Evolutionary conservation across 2,113 vertebrate genomes (phyloP).

Genomic region (Cephalophus harveyi): DNA sequence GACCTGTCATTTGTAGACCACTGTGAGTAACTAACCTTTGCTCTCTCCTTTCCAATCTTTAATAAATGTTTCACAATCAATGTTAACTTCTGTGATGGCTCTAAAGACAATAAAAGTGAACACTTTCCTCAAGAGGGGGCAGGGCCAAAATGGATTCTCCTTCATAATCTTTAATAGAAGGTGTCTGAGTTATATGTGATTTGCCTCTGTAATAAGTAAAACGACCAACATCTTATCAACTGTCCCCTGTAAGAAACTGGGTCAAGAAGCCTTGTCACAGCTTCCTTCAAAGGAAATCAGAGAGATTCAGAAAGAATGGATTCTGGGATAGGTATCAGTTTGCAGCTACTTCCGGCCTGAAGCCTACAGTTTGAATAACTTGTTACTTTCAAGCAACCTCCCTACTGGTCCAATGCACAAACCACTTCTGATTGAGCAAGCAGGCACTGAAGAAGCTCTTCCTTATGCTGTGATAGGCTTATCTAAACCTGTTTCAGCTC

Average conservation of each 20-base stretch:
- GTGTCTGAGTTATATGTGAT: background rate
- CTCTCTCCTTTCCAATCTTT: background rate
- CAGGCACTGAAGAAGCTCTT: background rate
- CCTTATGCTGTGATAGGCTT: background rate
- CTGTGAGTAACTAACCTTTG: background rate
- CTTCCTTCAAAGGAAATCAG: background rate
- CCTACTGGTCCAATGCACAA: too few relatives aligned
- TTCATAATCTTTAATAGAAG: background rate
- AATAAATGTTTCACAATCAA: background rate
- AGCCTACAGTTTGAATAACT: background rate
- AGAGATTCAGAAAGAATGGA: background rate
- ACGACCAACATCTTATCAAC: background rate
- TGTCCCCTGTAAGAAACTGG: background rate
- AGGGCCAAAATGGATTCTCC: background rate
- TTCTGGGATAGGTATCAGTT: background rate
- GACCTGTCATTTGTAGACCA: background rate
- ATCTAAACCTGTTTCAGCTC: background rate
- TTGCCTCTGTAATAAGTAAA: background rate
- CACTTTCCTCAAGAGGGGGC: background rate
- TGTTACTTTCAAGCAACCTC: background rate
- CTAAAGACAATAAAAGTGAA: background rate
- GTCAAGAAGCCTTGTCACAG: background rate
- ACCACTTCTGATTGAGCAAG: background rate
- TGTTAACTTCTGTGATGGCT: background rate
- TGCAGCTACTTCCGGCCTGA: fast-evolving